Evolutionary conservation across 2,113 vertebrate species (phyloP), one percentile per base, ranked within the genome.

Genomic region (Halcyon senegalensis): DNA sequence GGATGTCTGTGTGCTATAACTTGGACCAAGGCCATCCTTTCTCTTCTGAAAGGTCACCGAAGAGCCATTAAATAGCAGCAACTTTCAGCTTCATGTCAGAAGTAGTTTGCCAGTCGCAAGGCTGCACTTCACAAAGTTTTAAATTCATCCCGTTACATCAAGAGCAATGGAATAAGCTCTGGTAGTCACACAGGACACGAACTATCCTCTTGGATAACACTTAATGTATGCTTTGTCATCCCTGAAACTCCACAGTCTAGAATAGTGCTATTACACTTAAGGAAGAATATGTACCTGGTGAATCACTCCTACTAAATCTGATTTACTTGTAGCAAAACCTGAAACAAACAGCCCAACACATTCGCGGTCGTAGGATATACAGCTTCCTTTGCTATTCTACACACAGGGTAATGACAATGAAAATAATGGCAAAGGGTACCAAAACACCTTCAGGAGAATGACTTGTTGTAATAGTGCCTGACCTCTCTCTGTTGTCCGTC

Each of bases 151-250:
- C 43, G 62, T 69, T 92, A 85, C 81, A 91, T 89, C 74, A 85
- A 90, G 81, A 95, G 80, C 77, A 66, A 59, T 89, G 74, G 66
- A 96, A 96, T 94, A 87, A 96, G 94, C 55, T 77, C 53, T 2
- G 27, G 81, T 85, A 85, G 87, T 79, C 74, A 87, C 69, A 62
- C 51, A 95, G 89, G 89, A 77, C 93, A 94, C 13, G 10, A 89
- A 74, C 77, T 73, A 7, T 85, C 81, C 59, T 89, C 75, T 77
- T 85, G 87, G 84, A 96, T 94, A 90, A 25, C 87, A 56, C 70
- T 91, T 94, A 96, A 96, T 80, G 81, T 94, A 76, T 95, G 81
- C 90, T 95, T 94, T 96, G 92, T 95, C 95, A 95, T 87, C 92
- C 44, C 91, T 77, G 80, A 50, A 94, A 80, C 74, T 87, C 89